A percentile compares a stretch with the other conserved stretches of the same genome.
phyloP scores from a whole-genome alignment of 2,797 vertebrate genomes.

The Caiman crocodilus region DNA sequence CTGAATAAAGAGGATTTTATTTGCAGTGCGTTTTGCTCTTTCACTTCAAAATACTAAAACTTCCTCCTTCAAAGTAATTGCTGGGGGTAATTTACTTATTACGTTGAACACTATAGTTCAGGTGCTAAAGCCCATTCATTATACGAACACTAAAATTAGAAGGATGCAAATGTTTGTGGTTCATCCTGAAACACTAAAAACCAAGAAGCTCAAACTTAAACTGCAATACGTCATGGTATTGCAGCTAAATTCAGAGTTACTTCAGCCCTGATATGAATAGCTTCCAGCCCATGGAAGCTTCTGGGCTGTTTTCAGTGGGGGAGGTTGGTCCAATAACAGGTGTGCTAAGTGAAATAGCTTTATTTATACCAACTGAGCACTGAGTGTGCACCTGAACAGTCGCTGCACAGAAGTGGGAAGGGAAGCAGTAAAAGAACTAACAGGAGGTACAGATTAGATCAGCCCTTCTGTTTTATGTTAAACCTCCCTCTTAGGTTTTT shows the following conservation, averaged over 20 bases:
- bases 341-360: not conserved
- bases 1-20: constrained; percentile 70
- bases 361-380: not conserved
- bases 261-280: not conserved
- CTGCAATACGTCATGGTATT: not conserved
- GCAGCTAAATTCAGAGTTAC: not conserved
- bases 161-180: constrained; percentile 13
- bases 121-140: constrained; percentile 2
- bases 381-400: not conserved
- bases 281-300: not conserved
- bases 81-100: constrained; percentile 19
- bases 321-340: not conserved
- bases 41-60: constrained; percentile 44
- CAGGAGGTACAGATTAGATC: not conserved
- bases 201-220: constrained; percentile 37
- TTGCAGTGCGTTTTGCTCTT: constrained; percentile 43
- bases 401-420: not conserved
- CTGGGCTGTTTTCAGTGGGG: not conserved
- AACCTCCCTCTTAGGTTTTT: constrained; percentile 13
- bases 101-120: constrained; percentile 36
- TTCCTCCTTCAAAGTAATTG: not conserved
- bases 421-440: not conserved
- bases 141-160: constrained; percentile 29
- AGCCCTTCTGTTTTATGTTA: constrained; percentile 28
- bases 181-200: constrained; percentile 40